A percentile compares a stretch with the other conserved stretches of the same genome.
phyloP scores from a whole-genome alignment of 2,888 invertebrate species.

The Odontocolon sp. region DNA sequence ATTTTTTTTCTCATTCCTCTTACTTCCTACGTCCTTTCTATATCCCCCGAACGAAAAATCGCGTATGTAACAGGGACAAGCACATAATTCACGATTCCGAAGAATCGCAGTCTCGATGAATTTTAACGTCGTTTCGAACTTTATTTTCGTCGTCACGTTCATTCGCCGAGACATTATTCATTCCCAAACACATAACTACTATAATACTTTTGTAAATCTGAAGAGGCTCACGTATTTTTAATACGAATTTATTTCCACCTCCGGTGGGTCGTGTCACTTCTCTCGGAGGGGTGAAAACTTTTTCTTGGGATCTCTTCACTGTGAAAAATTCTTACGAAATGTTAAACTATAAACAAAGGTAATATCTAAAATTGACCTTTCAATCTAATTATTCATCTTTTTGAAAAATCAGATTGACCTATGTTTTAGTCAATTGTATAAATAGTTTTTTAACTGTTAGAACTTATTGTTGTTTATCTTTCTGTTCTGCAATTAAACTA shows the following conservation, averaged over 20 bases:
- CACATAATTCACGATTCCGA: slow-evolving; percentile 47
- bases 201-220: slow-evolving; percentile 41
- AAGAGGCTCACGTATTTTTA: slow-evolving; percentile 56
- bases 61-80: slow-evolving; percentile 20
- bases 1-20: background rate
- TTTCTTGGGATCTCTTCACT: too few species aligned
- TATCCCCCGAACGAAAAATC: slow-evolving; percentile 17
- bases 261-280: slow-evolving; percentile 17
- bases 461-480: too few species aligned
- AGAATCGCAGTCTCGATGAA: slow-evolving; percentile 49
- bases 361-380: background rate
- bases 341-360: background rate
- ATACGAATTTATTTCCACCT: slow-evolving; percentile 56
- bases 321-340: background rate
- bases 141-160: slow-evolving; percentile 62
- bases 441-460: too few species aligned
- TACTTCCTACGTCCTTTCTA: background rate
- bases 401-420: too few species aligned
- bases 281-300: slow-evolving; percentile 8
- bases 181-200: slow-evolving; percentile 55
- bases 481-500: too few species aligned
- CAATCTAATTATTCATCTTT: too few species aligned
- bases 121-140: slow-evolving; percentile 45
- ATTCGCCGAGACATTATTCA: slow-evolving; percentile 56
- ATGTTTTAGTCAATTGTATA: too few species aligned